Percentiles rank a stretch among this genome's conserved stretches.
Conservation (phyloP, 1,140 invertebrate species). For the Nylanderia fulva region DNA sequence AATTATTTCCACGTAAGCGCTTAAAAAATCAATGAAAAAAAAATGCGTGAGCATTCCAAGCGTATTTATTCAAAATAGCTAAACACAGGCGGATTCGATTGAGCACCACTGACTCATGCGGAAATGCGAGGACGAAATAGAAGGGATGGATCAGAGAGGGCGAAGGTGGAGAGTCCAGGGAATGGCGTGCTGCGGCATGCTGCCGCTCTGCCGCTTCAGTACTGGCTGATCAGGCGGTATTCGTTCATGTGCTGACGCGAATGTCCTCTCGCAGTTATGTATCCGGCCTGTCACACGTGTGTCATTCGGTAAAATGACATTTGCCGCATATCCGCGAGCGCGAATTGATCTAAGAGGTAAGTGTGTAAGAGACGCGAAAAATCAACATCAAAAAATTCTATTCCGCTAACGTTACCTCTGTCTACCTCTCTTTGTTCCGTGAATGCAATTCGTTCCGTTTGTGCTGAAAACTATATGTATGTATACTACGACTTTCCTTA, state of each 20-base stretch:
- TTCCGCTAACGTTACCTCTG: neutral
- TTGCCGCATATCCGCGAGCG: neutral
- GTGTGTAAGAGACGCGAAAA: neutral
- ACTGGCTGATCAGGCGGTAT: neutral
- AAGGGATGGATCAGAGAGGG: conserved; percentile 55
- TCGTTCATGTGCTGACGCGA: neutral
- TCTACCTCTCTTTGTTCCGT: conserved; percentile 6
- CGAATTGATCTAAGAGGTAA: neutral
- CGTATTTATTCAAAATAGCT: neutral
- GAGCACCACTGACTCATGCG: conserved; percentile 64
- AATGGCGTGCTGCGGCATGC: conserved; percentile 49
- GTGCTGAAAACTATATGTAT: neutral
- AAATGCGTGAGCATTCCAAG: neutral
- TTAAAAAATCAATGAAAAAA: too few relatives aligned
- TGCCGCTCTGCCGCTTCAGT: conserved; percentile 14
- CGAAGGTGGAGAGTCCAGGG: neutral
- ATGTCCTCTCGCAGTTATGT: neutral
- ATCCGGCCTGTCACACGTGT: neutral
- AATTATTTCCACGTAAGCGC: too few relatives aligned
- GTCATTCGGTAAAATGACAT: neutral
- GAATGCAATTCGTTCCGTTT: neutral
- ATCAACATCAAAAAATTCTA: neutral
- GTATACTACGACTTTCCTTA: too few relatives aligned
- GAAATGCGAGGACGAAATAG: conserved; percentile 34
- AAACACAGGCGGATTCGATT: neutral